Percentiles rank a stretch among this genome's conserved stretches.
These are phyloP conservation scores for Leptobrachium ailaonicum DNA, from an alignment of 2,113 vertebrate genomes.

Conservation along the genomic window DNA sequence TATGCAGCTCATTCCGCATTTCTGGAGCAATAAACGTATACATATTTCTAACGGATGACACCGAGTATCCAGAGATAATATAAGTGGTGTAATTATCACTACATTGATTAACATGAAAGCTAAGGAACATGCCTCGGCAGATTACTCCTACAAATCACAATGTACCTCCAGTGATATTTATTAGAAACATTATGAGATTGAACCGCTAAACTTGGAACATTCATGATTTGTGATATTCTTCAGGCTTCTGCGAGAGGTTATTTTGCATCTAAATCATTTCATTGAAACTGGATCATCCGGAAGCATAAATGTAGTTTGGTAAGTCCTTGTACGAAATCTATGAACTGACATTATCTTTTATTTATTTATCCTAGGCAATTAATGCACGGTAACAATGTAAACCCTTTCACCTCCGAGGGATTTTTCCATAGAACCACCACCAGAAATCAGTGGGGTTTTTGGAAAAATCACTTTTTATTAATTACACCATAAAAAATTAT, in stretches of 20 bases:
- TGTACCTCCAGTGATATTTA: constrained; percentile 46
- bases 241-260: constrained; percentile 27
- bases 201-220: constrained; percentile 31
- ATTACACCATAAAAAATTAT: too few relatives aligned
- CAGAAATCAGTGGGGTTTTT: too few relatives aligned
- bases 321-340: too few relatives aligned
- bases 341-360: too few relatives aligned
- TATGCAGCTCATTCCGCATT: constrained; percentile 31
- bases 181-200: constrained; percentile 42
- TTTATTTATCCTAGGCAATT: too few relatives aligned
- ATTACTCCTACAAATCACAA: constrained; percentile 43
- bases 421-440: too few relatives aligned
- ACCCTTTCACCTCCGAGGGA: too few relatives aligned
- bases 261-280: constrained; percentile 30
- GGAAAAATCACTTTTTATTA: too few relatives aligned
- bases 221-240: constrained; percentile 40
- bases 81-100: constrained; percentile 46
- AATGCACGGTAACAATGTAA: too few relatives aligned
- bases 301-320: background rate
- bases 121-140: constrained; percentile 32
- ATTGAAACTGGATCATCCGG: background rate
- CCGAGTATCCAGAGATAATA: constrained; percentile 45
- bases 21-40: constrained; percentile 44
- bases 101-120: constrained; percentile 46
- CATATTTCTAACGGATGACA: constrained; percentile 45